These are phyloP conservation scores for Loxodonta africana DNA, from an alignment of 2,113 vertebrate species.

Conservation along the genomic window DNA sequence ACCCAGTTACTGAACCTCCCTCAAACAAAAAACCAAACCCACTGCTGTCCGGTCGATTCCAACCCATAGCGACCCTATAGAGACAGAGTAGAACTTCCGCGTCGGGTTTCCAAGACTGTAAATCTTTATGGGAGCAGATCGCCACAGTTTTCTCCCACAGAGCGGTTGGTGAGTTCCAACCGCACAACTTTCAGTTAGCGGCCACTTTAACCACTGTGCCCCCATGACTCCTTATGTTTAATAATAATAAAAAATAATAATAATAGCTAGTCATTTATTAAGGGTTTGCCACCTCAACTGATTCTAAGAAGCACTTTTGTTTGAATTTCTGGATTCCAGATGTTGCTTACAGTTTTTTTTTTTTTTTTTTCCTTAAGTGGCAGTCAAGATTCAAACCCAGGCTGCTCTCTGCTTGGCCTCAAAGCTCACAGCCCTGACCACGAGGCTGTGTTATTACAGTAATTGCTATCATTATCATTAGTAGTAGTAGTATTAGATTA, in stretches of 20 bases:
- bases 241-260: not conserved
- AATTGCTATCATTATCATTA: not conserved
- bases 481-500: not conserved
- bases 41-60: not conserved
- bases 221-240: not conserved
- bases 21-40: not conserved
- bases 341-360: not conserved
- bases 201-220: not conserved
- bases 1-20: not conserved
- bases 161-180: not conserved
- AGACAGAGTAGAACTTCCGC: not conserved
- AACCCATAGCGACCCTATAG: not conserved
- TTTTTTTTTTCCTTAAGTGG: not conserved
- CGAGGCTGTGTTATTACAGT: not conserved
- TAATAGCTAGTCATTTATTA: not conserved
- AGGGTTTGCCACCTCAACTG: not conserved
- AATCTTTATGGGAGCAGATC: not conserved
- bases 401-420: not conserved
- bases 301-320: constrained; percentile 29
- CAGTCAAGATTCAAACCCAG: constrained; percentile 26
- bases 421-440: not conserved
- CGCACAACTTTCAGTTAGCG: not conserved
- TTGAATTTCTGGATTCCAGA: constrained; percentile 19
- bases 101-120: not conserved
- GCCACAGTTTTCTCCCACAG: not conserved